These are phyloP conservation scores for Crocuta crocuta DNA, from an alignment of 2,113 vertebrate genomes.

Conservation along the genomic window DNA sequence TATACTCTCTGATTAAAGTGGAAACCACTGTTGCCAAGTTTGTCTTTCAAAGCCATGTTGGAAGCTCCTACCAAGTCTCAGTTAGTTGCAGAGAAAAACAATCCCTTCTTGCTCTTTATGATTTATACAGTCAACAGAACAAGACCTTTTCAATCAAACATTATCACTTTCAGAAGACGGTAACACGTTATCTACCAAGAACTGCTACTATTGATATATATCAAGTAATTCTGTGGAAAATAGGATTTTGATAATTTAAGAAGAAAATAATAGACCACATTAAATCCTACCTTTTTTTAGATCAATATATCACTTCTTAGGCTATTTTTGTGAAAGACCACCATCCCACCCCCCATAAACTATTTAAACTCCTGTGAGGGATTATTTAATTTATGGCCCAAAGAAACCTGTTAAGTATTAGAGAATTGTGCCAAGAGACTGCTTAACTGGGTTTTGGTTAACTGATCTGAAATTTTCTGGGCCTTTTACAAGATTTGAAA, in stretches of 20 bases:
- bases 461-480: conserved; percentile 50
- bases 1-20: background rate
- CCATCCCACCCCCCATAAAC: background rate
- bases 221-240: background rate
- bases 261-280: background rate
- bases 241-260: background rate
- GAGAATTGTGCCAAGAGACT: background rate
- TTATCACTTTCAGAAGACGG: background rate
- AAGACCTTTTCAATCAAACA: background rate
- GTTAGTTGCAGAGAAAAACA: background rate
- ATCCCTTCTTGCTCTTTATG: background rate
- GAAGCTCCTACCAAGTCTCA: background rate
- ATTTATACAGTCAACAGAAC: background rate
- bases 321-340: background rate
- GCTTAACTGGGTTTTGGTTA: conserved; percentile 12
- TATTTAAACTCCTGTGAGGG: background rate
- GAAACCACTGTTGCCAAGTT: background rate
- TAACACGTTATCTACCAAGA: background rate
- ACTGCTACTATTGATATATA: no score
- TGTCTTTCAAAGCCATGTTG: background rate
- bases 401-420: background rate
- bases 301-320: background rate
- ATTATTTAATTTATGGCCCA: conserved; percentile 38
- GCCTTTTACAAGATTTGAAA: conserved; percentile 41
- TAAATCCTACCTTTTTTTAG: background rate